phyloP scores from a whole-genome alignment of 2,797 vertebrate genomes.

The Ctenochaetus hawaiiensis region DNA sequence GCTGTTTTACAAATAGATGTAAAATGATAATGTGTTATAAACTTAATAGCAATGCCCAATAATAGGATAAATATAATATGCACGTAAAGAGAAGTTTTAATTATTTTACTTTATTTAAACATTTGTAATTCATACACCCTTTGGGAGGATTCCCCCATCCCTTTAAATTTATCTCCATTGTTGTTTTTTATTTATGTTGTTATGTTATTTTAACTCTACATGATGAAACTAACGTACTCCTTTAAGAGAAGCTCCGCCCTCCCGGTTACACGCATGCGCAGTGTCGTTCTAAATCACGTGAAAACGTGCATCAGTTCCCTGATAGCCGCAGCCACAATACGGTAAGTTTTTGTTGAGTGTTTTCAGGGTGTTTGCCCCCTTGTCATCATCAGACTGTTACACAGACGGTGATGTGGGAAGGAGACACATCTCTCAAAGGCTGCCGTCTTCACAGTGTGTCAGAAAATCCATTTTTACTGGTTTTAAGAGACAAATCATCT shows the following conservation, averaged over 20 bases:
- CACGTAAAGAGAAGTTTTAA: background rate
- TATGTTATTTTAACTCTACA: background rate
- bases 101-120: background rate
- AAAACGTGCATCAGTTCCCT: background rate
- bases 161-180: background rate
- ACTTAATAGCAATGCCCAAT: background rate
- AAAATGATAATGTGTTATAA: too few relatives aligned
- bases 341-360: conserved; percentile 57
- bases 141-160: too few relatives aligned
- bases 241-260: conserved; percentile 52
- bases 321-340: background rate
- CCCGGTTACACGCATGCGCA: conserved; percentile 1
- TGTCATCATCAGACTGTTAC: rapidly evolving
- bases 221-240: background rate
- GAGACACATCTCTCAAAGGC: rapidly evolving
- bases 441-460: rapidly evolving
- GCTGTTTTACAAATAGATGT: background rate
- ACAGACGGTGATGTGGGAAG: background rate
- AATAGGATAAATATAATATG: background rate
- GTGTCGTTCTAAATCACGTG: conserved; percentile 32
- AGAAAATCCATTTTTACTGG: background rate
- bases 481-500: background rate
- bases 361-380: background rate
- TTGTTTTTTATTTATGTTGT: background rate
- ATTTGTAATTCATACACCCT: background rate